Evolutionary conservation across 2,888 invertebrate genomes (phyloP), one percentile per base, ranked within the genome.

Genomic region (Melipona beecheii): DNA sequence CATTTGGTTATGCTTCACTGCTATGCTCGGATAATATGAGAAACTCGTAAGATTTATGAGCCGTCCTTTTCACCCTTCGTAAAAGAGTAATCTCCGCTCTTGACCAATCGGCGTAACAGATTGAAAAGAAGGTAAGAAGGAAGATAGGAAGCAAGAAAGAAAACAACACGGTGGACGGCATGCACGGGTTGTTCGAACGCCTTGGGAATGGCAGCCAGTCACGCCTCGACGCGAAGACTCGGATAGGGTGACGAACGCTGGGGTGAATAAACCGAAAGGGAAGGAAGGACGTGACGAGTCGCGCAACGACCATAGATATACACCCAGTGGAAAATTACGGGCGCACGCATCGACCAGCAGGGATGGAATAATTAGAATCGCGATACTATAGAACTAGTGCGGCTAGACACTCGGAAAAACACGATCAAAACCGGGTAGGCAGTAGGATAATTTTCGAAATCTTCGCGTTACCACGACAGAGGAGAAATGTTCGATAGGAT

Each of bases 171-270:
- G 31, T 66, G n/a, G 64, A 65, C 66, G 52, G 74, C 75, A 77
- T 27, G 78, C 71, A 62, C 31, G 71, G 56, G 54, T 78, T 52
- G 81, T 69, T 60, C 54, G 66, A 58, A 84, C 86, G 84, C 87
- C 87, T 86, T 86, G 62, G 75, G 82, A 81, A 85, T 86, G 75
- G 87, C 86, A 89, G 77, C 83, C 78, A 86, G 86, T 87, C 86
- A 87, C 85, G 88, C 86, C 85, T 90, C 66, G 87, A 21, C 85
- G 87, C 84, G 83, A 89, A 88, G 82, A 88, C 85, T 85, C 74
- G 79, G 85, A 81, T 85, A 87, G 84, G 88, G 83, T 87, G 88
- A 89, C 89, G 86, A 89, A 88, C 79, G 78, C 74, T 60, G 77
- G 86, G 83, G 84, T 89, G 87, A 89, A 85, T 84, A 89, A 89